Evolutionary conservation across 2,113 vertebrate species (phyloP), one percentile per base, ranked within the genome.

Genomic region (Microcebus ravelobensis): DNA sequence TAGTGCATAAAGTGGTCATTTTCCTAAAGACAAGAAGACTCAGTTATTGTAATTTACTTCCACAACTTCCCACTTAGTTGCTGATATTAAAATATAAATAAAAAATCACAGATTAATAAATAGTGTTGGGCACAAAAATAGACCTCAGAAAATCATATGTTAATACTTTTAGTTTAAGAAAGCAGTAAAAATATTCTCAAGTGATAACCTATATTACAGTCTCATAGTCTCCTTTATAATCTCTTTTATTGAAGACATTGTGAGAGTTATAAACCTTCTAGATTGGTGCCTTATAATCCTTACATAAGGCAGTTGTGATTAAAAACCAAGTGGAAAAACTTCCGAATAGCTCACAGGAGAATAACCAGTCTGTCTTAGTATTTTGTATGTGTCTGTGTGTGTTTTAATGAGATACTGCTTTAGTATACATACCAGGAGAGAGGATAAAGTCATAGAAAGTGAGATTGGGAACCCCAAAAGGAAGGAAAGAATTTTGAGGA

Each of bases 161-260:
- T 57, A 57, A 57, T 57, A 21, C 34, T 20, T 20, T 90, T 96
- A 79, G 39, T 23, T 23, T 80, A 86, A 83, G 61, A 93, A 95
- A 74, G 39, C 39, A 74, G 4, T 82, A 91, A 93, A 52, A 34
- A 59, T 85, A 88, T 65, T 96, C 63, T 95, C 73, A 90, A 91
- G 36, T 74, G 20, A 83, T 87, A 93, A 74, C 52, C 50, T 55
- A 55, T 55, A 55, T 55, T 55, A 55, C 52, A 25, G 17, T 90
- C 52, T 96, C 83, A 79, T 55, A 97, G 25, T 70, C 55, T 96
- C 79, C 42, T 91, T 87, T 88, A 55, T 39, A 95, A 34, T 93
- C 42, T 93, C 31, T 85, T 96, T 96, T 95, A 96, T 93, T 87
- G 57, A 95, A 82, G 18, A 68, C 57, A 93, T 88, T 52, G 82